Conservation (phyloP, 2,797 vertebrate genomes). For the Vireo griseus region DNA sequence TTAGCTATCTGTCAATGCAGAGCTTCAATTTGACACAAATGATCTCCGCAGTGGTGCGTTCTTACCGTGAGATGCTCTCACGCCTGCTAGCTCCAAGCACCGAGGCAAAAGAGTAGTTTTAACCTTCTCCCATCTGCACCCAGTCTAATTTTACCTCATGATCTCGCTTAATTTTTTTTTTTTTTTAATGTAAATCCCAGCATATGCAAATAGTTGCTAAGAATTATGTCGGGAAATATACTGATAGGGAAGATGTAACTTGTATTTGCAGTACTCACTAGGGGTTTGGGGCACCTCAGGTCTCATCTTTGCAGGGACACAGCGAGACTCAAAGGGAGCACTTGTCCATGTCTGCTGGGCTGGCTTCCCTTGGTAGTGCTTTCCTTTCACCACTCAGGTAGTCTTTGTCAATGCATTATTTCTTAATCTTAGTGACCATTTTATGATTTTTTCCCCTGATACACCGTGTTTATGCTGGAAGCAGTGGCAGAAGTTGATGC, state of each 20-base stretch:
- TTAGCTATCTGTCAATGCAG: slow-evolving; percentile 44
- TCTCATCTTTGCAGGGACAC: not conserved
- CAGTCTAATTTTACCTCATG: slow-evolving; percentile 1
- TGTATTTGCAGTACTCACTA: not conserved
- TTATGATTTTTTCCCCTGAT: too few species aligned
- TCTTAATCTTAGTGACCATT: not conserved
- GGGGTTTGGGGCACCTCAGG: not conserved
- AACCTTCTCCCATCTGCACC: slow-evolving; percentile 9
- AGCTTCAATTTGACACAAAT: slow-evolving; percentile 37
- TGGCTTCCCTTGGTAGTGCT: not conserved
- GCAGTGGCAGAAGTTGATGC: not conserved
- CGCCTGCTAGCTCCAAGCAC: not conserved
- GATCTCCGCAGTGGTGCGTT: not conserved
- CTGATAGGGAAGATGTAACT: not conserved
- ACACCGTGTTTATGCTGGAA: not conserved
- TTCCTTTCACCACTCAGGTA: not conserved
- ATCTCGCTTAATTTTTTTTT: not conserved
- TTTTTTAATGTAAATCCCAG: not conserved
- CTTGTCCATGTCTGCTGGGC: not conserved
- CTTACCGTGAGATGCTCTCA: not conserved
- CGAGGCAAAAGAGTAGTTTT: not conserved
- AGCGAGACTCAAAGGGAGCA: not conserved
- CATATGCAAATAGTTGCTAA: not conserved
- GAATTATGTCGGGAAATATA: not conserved
- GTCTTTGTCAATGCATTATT: not conserved